These are phyloP conservation scores for Trachops cirrhosus DNA, from an alignment of 2,797 vertebrate species.

Conservation along the genomic window DNA sequence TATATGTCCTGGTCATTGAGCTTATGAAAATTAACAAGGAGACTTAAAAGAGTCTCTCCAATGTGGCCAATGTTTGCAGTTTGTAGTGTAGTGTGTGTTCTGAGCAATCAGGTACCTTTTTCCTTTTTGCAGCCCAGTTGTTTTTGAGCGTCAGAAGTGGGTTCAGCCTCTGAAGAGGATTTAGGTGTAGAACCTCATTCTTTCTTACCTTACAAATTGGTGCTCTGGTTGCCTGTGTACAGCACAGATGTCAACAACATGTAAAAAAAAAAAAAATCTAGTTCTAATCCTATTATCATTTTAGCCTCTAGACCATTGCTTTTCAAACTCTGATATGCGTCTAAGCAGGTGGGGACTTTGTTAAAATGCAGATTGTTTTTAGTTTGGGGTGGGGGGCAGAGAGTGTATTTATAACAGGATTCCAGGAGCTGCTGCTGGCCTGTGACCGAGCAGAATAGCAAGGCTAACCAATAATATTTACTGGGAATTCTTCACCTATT, in stretches of 20 bases:
- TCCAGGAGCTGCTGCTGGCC: background rate
- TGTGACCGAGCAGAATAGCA: background rate
- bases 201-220: background rate
- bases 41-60: background rate
- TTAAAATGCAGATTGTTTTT: background rate
- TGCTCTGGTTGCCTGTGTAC: background rate
- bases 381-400: background rate
- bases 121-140: background rate
- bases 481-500: background rate
- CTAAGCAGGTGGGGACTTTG: background rate
- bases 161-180: background rate
- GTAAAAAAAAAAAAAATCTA: background rate
- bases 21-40: background rate
- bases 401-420: background rate
- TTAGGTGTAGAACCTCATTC: background rate
- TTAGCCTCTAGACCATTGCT: background rate
- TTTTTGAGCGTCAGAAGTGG: background rate
- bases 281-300: background rate
- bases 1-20: background rate
- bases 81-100: background rate
- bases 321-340: background rate
- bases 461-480: background rate
- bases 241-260: background rate
- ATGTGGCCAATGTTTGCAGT: background rate
- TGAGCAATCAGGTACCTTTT: background rate